Evolutionary conservation across 2,888 invertebrate species (phyloP).

Genomic region (Leucoma salicis): DNA sequence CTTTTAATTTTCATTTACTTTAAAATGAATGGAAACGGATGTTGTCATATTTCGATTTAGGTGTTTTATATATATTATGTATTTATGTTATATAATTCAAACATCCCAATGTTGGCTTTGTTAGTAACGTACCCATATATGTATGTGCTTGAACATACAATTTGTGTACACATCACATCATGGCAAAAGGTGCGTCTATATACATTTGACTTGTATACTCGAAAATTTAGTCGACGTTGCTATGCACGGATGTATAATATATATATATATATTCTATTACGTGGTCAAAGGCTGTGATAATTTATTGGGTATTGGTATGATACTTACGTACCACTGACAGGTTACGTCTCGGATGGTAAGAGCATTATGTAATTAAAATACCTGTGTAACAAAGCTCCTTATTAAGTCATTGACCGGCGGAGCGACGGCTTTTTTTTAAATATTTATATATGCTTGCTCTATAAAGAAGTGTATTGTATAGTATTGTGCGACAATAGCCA

Average conservation of each 20-base stretch:
- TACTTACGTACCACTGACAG: background rate
- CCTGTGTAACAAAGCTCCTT: slow-evolving; percentile 26
- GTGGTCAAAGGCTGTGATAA: slow-evolving; percentile 41
- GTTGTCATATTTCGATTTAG: slow-evolving; percentile 41
- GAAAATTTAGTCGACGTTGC: no score
- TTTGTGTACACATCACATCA: slow-evolving; percentile 45
- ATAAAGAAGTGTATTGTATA: slow-evolving; percentile 46
- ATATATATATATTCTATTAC: slow-evolving; percentile 50
- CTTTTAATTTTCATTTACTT: slow-evolving; percentile 12
- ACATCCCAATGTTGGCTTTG: slow-evolving; percentile 54
- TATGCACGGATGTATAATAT: slow-evolving; percentile 52
- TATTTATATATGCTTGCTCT: slow-evolving; percentile 55
- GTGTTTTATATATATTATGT: slow-evolving; percentile 53
- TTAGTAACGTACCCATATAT: slow-evolving; percentile 42
- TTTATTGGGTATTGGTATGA: slow-evolving; percentile 26
- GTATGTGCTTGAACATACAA: slow-evolving; percentile 39
- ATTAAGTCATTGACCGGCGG: slow-evolving; percentile 52
- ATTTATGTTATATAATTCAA: slow-evolving; percentile 68
- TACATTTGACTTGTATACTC: slow-evolving; percentile 55
- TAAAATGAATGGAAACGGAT: slow-evolving; percentile 42
- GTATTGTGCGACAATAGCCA: slow-evolving; percentile 55
- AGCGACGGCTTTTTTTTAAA: slow-evolving; percentile 38
- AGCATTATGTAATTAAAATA: slow-evolving; percentile 32
- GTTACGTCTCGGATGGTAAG: slow-evolving; percentile 9
- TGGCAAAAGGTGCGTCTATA: slow-evolving; percentile 62